phyloP scores from a whole-genome alignment of 2,888 invertebrate genomes.

The Ormyrus pomaceus region DNA sequence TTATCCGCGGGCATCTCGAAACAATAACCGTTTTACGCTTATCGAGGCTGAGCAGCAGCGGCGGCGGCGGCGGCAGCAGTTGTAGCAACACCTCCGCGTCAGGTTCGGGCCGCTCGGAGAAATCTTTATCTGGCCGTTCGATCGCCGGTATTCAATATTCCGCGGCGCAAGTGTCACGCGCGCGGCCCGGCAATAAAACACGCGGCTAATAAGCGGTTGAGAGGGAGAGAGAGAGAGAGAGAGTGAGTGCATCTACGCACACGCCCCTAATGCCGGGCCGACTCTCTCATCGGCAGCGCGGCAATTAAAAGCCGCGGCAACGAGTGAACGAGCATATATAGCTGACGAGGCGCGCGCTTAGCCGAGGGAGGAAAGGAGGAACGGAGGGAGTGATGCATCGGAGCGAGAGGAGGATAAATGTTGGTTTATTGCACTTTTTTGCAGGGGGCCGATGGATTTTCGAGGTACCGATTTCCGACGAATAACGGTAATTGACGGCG shows the following conservation, averaged over 20 bases:
- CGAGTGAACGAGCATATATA: not conserved
- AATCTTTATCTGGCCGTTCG: too few species aligned
- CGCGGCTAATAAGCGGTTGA: conserved; percentile 46
- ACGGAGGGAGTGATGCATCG: not conserved
- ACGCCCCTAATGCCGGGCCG: conserved; percentile 30
- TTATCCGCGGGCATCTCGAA: not conserved
- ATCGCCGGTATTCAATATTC: conserved; percentile 42
- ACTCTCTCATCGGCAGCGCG: not conserved
- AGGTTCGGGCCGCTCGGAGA: too few species aligned
- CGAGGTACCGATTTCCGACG: too few species aligned
- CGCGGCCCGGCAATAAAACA: conserved; percentile 41
- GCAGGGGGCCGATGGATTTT: not conserved
- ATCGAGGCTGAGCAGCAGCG: too few species aligned
- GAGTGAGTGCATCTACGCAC: conserved; percentile 14
- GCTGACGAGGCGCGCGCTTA: not conserved
- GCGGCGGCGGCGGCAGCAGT: too few species aligned
- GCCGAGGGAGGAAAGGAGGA: not conserved
- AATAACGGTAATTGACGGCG: too few species aligned
- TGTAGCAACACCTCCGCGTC: too few species aligned
- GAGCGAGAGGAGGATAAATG: not conserved
- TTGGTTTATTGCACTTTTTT: not conserved
- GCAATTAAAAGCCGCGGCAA: conserved; percentile 37
- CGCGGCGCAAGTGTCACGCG: conserved; percentile 30
- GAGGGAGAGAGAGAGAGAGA: conserved; percentile 16
- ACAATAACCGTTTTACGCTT: conserved; percentile 9